Percentiles rank a stretch among this genome's conserved stretches.
Evolutionary conservation across 2,888 invertebrate species (phyloP).

Genomic region (Pinctada fucata): DNA sequence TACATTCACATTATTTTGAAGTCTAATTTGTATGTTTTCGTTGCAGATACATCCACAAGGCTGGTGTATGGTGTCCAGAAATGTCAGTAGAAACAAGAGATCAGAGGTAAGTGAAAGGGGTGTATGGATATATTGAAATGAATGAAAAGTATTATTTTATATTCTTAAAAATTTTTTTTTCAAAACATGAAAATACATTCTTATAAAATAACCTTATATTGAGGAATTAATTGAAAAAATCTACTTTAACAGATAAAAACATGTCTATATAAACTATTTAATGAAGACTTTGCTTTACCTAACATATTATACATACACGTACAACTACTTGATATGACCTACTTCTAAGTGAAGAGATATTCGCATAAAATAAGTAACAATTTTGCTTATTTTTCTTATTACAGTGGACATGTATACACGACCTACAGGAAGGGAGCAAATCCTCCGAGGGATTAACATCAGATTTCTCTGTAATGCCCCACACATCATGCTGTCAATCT

Average conservation of each 20-base stretch:
- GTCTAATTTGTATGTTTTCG: slow-evolving; percentile 17
- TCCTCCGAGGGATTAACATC: neutral
- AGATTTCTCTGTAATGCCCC: slow-evolving; percentile 40
- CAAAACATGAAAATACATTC: too few relatives aligned
- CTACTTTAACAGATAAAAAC: too few relatives aligned
- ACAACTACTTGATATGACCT: neutral
- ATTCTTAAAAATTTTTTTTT: too few relatives aligned
- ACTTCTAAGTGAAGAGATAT: neutral
- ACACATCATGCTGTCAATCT: slow-evolving; percentile 50
- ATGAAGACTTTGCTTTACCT: too few relatives aligned
- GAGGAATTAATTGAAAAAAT: too few relatives aligned
- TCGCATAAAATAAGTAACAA: too few relatives aligned
- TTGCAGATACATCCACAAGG: slow-evolving; percentile 91
- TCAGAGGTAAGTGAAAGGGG: slow-evolving; percentile 83
- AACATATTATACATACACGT: neutral
- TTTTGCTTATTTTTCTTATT: slow-evolving; percentile 53
- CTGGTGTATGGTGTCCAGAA: slow-evolving; percentile 92
- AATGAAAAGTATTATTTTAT: too few relatives aligned
- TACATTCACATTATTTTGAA: too few relatives aligned
- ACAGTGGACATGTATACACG: slow-evolving; percentile 96
- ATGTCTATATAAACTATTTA: too few relatives aligned
- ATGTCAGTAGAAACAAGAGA: slow-evolving; percentile 89
- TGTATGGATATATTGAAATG: too few relatives aligned
- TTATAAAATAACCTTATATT: too few relatives aligned
- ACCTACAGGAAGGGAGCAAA: slow-evolving; percentile 82